Conservation (phyloP, 2,113 vertebrate genomes). For the Pandion haliaetus region DNA sequence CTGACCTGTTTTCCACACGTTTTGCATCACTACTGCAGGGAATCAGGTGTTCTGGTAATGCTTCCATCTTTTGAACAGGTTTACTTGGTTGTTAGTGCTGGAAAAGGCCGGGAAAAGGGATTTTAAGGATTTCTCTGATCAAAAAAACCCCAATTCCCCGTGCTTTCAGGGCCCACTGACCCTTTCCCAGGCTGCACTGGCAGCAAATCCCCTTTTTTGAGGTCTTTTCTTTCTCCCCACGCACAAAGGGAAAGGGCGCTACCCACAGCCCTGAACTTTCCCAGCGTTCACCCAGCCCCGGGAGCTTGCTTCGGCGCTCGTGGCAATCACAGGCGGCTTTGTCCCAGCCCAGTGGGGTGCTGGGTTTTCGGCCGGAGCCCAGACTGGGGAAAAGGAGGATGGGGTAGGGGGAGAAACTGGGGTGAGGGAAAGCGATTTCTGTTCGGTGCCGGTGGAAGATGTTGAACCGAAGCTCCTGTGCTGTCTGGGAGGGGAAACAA, state of each 20-base stretch:
- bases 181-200: not conserved
- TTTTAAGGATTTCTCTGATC: not conserved
- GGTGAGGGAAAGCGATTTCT: not conserved
- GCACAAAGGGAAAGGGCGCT: not conserved
- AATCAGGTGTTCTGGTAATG: fast-evolving
- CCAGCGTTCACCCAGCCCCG: not conserved
- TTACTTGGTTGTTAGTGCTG: fast-evolving
- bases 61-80: not conserved
- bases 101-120: not conserved
- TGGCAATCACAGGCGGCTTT: not conserved
- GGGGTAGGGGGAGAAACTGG: not conserved
- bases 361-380: not conserved
- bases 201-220: not conserved
- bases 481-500: not conserved
- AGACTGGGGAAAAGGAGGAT: not conserved
- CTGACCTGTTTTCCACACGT: not conserved
- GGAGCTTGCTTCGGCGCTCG: not conserved
- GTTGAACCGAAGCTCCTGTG: not conserved
- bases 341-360: not conserved
- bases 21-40: fast-evolving
- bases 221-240: not conserved
- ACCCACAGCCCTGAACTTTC: not conserved
- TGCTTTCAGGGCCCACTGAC: not conserved
- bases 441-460: not conserved
- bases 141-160: fast-evolving